Conservation (phyloP, 35 echinoderm and acorn worm genomes). For the Apostichopus parvimensis region DNA sequence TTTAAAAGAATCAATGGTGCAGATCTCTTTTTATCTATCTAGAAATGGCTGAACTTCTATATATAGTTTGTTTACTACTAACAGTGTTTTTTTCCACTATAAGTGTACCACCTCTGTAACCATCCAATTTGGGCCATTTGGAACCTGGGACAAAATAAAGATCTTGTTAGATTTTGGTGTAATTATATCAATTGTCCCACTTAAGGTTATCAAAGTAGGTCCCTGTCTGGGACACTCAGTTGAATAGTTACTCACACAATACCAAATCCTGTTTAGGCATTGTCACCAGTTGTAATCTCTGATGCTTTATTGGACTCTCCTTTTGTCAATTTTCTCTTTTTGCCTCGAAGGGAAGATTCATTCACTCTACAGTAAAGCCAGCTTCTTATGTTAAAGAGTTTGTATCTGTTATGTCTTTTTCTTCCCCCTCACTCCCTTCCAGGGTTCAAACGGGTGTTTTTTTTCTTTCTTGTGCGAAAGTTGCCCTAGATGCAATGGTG, state of each 20-base stretch:
- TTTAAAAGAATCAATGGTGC: no score
- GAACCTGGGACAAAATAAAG: no score
- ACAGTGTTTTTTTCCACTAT: background rate
- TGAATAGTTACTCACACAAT: slow-evolving; percentile 12
- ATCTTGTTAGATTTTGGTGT: background rate
- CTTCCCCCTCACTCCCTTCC: background rate
- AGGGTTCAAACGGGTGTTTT: background rate
- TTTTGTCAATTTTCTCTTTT: background rate
- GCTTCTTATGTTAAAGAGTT: background rate
- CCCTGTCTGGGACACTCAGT: background rate
- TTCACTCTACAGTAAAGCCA: background rate
- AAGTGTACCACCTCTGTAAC: background rate
- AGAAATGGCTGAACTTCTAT: background rate
- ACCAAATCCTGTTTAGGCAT: background rate
- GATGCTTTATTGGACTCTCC: background rate
- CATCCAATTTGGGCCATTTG: no score
- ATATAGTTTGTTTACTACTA: background rate
- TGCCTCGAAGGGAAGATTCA: background rate
- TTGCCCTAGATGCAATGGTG: background rate
- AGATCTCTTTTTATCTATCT: no score
- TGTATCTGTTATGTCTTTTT: background rate
- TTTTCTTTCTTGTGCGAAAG: background rate
- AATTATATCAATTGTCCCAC: slow-evolving; percentile 40
- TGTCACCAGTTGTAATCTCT: slow-evolving; percentile 3
- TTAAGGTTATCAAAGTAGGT: background rate